phyloP scores from a whole-genome alignment of 1,140 invertebrate species.

The Capitella teleta region DNA sequence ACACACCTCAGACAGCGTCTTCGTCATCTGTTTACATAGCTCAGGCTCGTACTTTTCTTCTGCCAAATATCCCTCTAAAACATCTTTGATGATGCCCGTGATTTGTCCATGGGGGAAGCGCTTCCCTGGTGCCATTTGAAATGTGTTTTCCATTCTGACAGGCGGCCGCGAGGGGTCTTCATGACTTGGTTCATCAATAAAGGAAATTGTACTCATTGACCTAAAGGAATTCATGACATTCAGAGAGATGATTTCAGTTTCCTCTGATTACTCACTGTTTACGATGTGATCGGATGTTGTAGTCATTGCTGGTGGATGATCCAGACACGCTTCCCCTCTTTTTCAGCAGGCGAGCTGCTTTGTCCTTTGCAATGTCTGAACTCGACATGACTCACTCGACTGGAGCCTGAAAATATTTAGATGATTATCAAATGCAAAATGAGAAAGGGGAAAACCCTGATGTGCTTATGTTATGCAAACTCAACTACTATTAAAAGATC shows the following conservation, averaged over 20 bases:
- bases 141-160: conserved; percentile 33
- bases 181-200: conserved; percentile 29
- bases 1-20: conserved; percentile 35
- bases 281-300: conserved; percentile 12
- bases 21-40: conserved; percentile 34
- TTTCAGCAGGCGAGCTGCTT: conserved; percentile 31
- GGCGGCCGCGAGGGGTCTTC: conserved; percentile 21
- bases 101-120: conserved; percentile 26
- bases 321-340: conserved; percentile 32
- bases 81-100: conserved; percentile 31
- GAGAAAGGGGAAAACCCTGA: too few relatives aligned
- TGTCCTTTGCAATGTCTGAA: conserved; percentile 27
- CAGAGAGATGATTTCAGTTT: not conserved
- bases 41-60: conserved; percentile 37
- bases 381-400: too few relatives aligned
- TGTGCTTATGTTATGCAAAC: too few relatives aligned
- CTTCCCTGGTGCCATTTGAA: conserved; percentile 26
- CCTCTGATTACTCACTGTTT: too few relatives aligned
- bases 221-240: not conserved
- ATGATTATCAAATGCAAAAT: too few relatives aligned
- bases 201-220: conserved; percentile 27
- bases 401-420: too few relatives aligned
- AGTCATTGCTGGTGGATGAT: conserved; percentile 22
- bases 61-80: conserved; percentile 33
- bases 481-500: too few relatives aligned